These are phyloP conservation scores for Sylvia borin DNA, from an alignment of 2,797 vertebrate species.

Conservation along the genomic window DNA sequence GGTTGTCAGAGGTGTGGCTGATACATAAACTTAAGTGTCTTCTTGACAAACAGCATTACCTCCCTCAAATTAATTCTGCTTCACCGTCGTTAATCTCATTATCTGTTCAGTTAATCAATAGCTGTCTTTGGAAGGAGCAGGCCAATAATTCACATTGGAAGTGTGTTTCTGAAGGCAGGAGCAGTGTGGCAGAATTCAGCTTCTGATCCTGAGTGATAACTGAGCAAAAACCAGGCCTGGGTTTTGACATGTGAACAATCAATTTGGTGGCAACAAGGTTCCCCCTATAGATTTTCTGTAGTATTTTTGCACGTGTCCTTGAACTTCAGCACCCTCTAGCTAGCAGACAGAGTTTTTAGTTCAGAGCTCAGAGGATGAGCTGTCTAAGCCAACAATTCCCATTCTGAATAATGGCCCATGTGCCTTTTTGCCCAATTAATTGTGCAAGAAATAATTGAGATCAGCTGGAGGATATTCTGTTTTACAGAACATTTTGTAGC, in stretches of 20 bases:
- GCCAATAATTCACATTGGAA: neutral
- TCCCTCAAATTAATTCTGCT: constrained; percentile 80
- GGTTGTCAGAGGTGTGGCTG: constrained; percentile 48
- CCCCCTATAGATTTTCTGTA: neutral
- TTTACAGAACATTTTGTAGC: neutral
- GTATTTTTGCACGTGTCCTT: neutral
- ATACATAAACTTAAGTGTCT: constrained; percentile 69
- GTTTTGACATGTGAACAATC: neutral
- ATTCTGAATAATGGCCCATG: neutral
- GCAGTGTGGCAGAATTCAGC: neutral
- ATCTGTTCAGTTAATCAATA: constrained; percentile 74
- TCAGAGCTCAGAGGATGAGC: neutral
- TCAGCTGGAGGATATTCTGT: neutral
- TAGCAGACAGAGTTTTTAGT: neutral
- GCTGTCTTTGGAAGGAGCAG: constrained; percentile 54
- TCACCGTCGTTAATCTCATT: constrained; percentile 75
- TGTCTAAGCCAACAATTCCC: neutral
- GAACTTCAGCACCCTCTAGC: neutral
- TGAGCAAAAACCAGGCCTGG: neutral
- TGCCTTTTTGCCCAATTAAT: neutral
- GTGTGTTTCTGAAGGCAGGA: neutral
- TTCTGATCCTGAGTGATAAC: neutral
- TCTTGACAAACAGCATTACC: constrained; percentile 76
- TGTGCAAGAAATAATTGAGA: neutral
- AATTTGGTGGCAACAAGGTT: neutral